phyloP scores from a whole-genome alignment of 2,888 invertebrate genomes.

The Griposia aprilina region DNA sequence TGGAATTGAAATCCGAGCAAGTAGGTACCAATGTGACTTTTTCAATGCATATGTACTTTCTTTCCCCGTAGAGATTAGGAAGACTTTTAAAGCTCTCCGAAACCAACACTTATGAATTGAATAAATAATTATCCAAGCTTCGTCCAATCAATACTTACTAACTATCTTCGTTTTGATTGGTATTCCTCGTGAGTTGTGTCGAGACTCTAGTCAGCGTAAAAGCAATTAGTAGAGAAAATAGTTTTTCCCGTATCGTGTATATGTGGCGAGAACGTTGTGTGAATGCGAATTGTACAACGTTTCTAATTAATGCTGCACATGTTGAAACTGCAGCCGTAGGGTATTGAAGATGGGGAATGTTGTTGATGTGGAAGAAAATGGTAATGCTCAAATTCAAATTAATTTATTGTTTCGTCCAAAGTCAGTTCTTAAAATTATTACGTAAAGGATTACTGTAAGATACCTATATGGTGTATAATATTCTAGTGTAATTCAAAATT shows the following conservation, averaged over 20 bases:
- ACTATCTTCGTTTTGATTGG: constrained; percentile 55
- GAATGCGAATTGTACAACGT: constrained; percentile 30
- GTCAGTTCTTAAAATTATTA: neutral
- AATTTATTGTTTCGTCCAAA: neutral
- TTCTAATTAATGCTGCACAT: constrained; percentile 28
- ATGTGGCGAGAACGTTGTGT: constrained; percentile 34
- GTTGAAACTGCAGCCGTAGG: constrained; percentile 5
- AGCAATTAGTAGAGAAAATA: constrained; percentile 60
- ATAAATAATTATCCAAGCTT: constrained; percentile 38
- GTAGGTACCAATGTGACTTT: neutral
- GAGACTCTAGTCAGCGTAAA: constrained; percentile 57
- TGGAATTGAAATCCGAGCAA: too few species aligned
- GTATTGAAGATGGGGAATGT: neutral
- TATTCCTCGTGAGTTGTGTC: constrained; percentile 52
- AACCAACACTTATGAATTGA: constrained; percentile 24
- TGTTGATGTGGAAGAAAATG: neutral
- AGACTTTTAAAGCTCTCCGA: constrained; percentile 5
- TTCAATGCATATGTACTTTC: neutral
- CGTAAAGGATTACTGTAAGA: neutral
- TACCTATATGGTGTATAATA: neutral
- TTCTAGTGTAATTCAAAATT: neutral
- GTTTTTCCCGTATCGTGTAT: constrained; percentile 49
- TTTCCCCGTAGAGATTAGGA: neutral
- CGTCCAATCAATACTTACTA: constrained; percentile 50
- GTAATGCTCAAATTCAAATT: neutral